A percentile compares a stretch with the other conserved stretches of the same genome.
These are phyloP conservation scores for Nannospalax galili DNA, from an alignment of 2,113 vertebrate species.

Conservation along the genomic window DNA sequence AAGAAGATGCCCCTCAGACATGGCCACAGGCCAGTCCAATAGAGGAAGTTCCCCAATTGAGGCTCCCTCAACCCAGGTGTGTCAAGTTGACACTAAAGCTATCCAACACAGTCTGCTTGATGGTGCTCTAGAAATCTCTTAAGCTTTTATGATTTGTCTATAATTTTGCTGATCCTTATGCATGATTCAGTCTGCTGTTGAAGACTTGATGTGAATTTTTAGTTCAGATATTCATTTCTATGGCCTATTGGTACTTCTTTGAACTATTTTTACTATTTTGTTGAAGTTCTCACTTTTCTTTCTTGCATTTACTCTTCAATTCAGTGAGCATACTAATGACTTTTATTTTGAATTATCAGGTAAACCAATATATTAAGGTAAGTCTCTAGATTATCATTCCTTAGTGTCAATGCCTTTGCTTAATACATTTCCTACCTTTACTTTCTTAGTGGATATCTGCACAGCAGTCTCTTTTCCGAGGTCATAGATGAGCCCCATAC, in stretches of 20 bases:
- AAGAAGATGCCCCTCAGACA: no score
- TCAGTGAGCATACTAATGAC: background rate
- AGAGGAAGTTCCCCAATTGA: no score
- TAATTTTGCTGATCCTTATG: background rate
- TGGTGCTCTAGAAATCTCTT: background rate
- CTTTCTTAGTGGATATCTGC: background rate
- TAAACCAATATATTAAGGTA: background rate
- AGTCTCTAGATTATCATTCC: background rate
- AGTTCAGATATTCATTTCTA: background rate
- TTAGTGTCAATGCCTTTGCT: background rate
- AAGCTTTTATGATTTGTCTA: background rate
- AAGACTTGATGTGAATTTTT: background rate
- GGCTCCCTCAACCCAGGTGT: no score
- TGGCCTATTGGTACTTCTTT: background rate
- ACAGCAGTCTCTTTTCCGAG: background rate
- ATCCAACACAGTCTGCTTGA: no score
- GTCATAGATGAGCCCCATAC: background rate
- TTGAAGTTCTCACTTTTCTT: background rate
- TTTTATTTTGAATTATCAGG: background rate
- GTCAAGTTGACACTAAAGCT: no score
- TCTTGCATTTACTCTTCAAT: background rate
- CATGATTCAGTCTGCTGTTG: background rate
- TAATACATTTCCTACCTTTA: background rate
- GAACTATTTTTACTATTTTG: background rate
- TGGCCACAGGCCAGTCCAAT: no score